A percentile compares a stretch with the other conserved stretches of the same genome.
These are phyloP conservation scores for Emydoidea blandingii DNA, from an alignment of 2,797 vertebrate species.

Conservation along the genomic window DNA sequence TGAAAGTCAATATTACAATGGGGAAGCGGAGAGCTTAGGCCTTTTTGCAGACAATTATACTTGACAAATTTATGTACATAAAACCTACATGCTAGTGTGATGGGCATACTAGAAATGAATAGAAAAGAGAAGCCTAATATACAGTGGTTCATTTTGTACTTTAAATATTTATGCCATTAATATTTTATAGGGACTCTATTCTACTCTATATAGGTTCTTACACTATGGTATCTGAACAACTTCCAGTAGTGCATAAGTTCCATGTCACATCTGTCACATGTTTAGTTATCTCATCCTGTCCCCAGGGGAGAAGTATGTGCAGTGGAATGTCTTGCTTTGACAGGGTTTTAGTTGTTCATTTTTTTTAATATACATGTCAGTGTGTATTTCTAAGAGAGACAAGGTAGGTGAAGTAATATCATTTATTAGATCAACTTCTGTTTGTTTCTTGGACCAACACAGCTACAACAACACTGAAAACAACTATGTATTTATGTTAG, in stretches of 20 bases:
- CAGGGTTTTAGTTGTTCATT: neutral
- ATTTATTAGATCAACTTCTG: neutral
- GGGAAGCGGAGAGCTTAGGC: accelerated
- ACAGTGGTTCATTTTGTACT: neutral
- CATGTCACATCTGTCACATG: neutral
- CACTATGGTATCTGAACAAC: neutral
- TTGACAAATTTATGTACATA: accelerated
- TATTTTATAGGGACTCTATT: neutral
- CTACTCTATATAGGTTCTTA: neutral
- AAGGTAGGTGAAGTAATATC: neutral
- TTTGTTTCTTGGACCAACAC: neutral
- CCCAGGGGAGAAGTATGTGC: neutral
- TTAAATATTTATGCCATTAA: neutral
- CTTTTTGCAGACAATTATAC: neutral
- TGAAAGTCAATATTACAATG: accelerated
- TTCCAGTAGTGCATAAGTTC: neutral
- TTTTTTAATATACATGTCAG: neutral
- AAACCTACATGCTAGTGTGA: accelerated
- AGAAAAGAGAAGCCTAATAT: neutral
- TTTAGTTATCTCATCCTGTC: neutral
- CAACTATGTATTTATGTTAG: neutral
- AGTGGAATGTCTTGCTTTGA: neutral
- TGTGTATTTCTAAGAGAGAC: neutral
- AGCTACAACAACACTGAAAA: neutral
- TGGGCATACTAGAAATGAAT: accelerated